These are phyloP conservation scores for Cygnus olor DNA, from an alignment of 2,797 vertebrate species.

Conservation along the genomic window DNA sequence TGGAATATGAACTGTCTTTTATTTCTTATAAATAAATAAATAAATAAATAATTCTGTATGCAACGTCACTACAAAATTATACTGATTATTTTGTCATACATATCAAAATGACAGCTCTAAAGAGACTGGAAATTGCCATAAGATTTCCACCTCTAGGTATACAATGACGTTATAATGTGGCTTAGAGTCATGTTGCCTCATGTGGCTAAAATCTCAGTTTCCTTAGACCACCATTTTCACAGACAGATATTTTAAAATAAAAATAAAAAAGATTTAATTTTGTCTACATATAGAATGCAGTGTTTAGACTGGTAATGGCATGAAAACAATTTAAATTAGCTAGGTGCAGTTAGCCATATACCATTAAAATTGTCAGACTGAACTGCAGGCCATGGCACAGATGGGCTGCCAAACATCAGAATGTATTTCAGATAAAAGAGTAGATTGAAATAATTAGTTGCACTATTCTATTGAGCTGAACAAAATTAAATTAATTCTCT, in stretches of 20 bases:
- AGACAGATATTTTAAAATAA: not conserved
- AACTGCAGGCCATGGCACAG: slow-evolving; percentile 2
- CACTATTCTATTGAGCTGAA: not conserved
- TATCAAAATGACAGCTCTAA: not conserved
- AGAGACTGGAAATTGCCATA: slow-evolving; percentile 26
- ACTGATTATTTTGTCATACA: not conserved
- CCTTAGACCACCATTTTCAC: not conserved
- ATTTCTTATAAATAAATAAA: not conserved
- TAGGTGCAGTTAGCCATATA: not conserved
- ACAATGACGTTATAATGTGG: not conserved
- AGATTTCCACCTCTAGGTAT: slow-evolving; percentile 16
- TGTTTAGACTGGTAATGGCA: not conserved
- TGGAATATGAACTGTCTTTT: not conserved
- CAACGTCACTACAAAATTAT: slow-evolving; percentile 3
- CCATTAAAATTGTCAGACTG: slow-evolving; percentile 19
- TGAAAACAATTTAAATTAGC: slow-evolving; percentile 20
- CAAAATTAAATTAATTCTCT: not conserved
- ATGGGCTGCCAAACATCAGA: not conserved
- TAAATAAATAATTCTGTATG: not conserved
- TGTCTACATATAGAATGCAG: not conserved
- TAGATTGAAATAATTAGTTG: not conserved
- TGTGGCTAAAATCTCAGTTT: not conserved
- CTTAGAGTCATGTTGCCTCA: not conserved
- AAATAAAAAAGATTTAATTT: not conserved
- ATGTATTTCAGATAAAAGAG: not conserved